Evolutionary conservation across 2,797 vertebrate genomes (phyloP), one percentile per base, ranked within the genome.

Genomic region (Zenarchopterus dispar): DNA sequence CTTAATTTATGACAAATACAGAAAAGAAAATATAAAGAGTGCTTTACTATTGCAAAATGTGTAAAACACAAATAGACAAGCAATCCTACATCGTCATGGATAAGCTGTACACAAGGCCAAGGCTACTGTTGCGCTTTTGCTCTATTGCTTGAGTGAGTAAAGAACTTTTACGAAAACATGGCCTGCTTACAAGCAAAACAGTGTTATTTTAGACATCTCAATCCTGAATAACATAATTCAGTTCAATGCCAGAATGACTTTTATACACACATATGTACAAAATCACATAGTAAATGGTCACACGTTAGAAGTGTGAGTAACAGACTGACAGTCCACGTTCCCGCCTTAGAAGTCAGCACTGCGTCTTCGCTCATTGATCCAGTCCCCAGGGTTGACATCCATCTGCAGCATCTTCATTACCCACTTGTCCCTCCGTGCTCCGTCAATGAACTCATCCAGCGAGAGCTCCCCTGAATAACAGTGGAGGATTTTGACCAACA

Each of bases 381-480:
- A 98, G 33, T 94, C 89, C 6, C 95, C 91, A 0, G 96, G 96
- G 67, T 95, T 97, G 67, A 96, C 87, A 0, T 98, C 96, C 94
- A 98, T 95, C 82, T 98, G 96, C 63, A 98, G 75, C 97, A 98
- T 98, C 92, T 97, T 97, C 97, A 98, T 96, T 87, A 98, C 96
- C 97, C 97, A 98, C 83, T 95, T 95, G 89, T 99, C 97, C 18
- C 93, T 94, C 45, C 94, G 92, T 31, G 97, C 96, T 1, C 97
- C 97, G 3, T 97, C 96, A 0, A 97, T 87, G 81, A 98, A 98
- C 85, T 98, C 97, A 0, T 95, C 95, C 79, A 99, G 88, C 1
- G 97, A 99, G 22, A 99, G 76, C 88, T 97, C 96, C 53, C 97
- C 97, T 97, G 11, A 15, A 33, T 47, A 53, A 50, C 0, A 13